These are phyloP conservation scores for Amblyornis subalaris DNA, from an alignment of 2,113 vertebrate genomes.

Conservation along the genomic window DNA sequence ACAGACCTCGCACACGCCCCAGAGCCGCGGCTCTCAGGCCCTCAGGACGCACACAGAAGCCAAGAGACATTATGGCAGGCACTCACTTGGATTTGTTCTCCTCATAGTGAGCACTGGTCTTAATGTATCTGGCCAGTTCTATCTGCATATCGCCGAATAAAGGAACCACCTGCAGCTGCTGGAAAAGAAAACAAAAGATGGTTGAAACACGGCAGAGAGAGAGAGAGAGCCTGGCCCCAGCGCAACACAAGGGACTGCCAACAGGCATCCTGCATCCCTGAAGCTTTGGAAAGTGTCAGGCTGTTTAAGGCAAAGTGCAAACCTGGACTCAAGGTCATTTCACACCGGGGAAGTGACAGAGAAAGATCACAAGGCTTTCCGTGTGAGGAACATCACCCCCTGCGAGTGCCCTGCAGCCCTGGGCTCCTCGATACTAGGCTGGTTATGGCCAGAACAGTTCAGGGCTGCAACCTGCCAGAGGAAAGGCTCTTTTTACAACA, in stretches of 20 bases:
- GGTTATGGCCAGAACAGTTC: neutral
- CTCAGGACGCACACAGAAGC: constrained; percentile 70
- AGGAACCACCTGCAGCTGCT: constrained; percentile 96
- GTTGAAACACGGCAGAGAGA: constrained; percentile 42
- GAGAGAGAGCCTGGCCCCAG: neutral
- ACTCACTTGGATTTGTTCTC: constrained; percentile 99
- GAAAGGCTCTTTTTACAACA: neutral
- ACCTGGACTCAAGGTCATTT: neutral
- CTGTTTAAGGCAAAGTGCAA: neutral
- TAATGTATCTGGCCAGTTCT: constrained; percentile 98
- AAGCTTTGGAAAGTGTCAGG: neutral
- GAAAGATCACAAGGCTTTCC: neutral
- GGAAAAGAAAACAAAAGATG: constrained; percentile 74
- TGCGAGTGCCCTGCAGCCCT: neutral
- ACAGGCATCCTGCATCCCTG: neutral
- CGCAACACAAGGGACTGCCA: neutral
- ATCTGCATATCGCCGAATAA: constrained; percentile 99
- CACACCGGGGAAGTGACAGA: neutral
- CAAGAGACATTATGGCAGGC: constrained; percentile 84
- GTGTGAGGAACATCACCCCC: neutral
- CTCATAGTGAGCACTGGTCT: constrained; percentile 99
- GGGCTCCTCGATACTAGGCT: fast-evolving
- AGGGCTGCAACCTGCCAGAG: neutral
- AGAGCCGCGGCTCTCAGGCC: neutral
- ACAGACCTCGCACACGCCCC: neutral